Evolutionary conservation across 2,113 vertebrate genomes (phyloP).

Genomic region (Gallinago jamesoni): DNA sequence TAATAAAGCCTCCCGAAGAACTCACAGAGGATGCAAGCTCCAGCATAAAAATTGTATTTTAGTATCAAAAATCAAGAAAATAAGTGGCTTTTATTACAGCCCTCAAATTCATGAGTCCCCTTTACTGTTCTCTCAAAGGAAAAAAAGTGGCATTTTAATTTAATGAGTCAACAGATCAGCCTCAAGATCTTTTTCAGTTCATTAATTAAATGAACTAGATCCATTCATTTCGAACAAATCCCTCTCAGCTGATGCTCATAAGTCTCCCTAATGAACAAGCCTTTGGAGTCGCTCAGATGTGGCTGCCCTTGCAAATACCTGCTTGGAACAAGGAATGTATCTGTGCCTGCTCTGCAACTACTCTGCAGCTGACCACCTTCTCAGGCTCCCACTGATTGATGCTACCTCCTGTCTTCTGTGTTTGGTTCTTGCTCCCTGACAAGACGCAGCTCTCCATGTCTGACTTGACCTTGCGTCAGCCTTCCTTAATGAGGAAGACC

Average conservation of each 20-base stretch:
- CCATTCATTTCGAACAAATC: slow-evolving; percentile 5
- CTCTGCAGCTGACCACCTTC: background rate
- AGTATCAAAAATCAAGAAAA: background rate
- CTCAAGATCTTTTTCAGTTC: background rate
- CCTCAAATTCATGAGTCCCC: background rate
- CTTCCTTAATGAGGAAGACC: background rate
- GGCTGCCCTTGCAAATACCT: background rate
- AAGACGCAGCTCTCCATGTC: background rate
- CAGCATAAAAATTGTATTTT: background rate
- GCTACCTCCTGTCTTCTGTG: background rate
- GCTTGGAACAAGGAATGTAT: background rate
- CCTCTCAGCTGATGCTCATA: background rate
- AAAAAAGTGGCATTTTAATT: background rate
- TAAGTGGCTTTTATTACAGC: background rate
- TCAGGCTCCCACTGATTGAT: background rate
- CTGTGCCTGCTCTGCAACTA: background rate
- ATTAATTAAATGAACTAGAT: background rate
- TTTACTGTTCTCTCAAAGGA: background rate
- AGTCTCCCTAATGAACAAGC: background rate
- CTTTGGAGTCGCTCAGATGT: background rate
- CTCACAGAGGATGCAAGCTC: background rate
- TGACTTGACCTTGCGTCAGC: background rate
- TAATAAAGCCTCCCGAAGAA: background rate
- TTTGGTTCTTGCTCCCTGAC: background rate
- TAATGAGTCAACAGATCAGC: background rate